These are phyloP conservation scores for Formicarius rufipectus DNA, from an alignment of 2,113 vertebrate genomes.

Conservation along the genomic window DNA sequence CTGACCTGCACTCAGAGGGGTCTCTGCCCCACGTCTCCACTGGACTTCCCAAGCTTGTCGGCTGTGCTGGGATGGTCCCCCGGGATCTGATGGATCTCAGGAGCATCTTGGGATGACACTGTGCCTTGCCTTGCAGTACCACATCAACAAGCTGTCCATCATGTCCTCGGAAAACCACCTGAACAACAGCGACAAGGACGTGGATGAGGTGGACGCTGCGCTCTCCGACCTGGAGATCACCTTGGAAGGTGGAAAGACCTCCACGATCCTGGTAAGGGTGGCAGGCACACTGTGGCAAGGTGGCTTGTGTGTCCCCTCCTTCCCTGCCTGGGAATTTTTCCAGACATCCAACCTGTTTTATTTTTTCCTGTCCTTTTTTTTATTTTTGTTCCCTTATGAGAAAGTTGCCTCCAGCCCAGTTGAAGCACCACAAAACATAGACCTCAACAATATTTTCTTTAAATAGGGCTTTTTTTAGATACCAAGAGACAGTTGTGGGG, in stretches of 20 bases:
- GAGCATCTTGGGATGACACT: background rate
- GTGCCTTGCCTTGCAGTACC: conserved; percentile 83
- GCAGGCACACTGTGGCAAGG: fast-evolving
- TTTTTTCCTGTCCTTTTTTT: background rate
- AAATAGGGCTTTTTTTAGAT: background rate
- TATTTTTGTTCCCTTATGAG: background rate
- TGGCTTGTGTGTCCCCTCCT: background rate
- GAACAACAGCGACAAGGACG: conserved; percentile 99
- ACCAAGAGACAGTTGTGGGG: background rate
- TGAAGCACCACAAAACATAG: background rate
- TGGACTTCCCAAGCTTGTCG: fast-evolving
- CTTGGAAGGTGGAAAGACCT: conserved; percentile 95
- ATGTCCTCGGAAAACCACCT: conserved; percentile 98
- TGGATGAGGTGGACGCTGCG: conserved; percentile 97
- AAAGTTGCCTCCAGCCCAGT: background rate
- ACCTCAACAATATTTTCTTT: background rate
- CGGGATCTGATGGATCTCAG: fast-evolving
- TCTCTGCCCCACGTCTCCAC: background rate
- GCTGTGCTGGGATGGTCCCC: fast-evolving
- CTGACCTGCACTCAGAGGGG: fast-evolving
- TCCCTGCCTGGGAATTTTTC: background rate
- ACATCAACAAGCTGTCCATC: conserved; percentile 98
- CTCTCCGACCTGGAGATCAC: conserved; percentile 97
- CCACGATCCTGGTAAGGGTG: conserved; percentile 87
- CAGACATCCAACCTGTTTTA: background rate